Base-by-base conservation (phyloP, 2,113 vertebrate species). In the Xiphophorus couchianus region DNA sequence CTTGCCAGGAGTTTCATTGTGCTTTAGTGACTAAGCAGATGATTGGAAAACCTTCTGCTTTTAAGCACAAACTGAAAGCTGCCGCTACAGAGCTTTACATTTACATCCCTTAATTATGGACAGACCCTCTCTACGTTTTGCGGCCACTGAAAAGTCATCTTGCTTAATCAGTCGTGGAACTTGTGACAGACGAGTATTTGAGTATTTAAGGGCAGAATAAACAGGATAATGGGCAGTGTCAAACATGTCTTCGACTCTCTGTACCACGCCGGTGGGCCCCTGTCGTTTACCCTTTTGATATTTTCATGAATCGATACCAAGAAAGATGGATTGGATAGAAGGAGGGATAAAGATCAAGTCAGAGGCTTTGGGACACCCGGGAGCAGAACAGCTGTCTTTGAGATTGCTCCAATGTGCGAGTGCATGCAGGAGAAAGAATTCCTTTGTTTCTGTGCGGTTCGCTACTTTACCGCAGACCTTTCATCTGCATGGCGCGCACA, bases 321-420 rank as follows among this genome's bases (percentile, higher is more conserved):
- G 73, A 66, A 25, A 10, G 11, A 44, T 62, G 58, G 69, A 88
- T 39, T 62, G 66, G 65, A 76, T n/a, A 29, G 64, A 51, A 65
- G 44, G 29, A 62, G 51, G 73, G 64, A 63, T 42, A 33, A 44
- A 69, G 68, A 82, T 77, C 81, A 76, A 81, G 71, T 77, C 74
- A 51, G 79, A 83, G 73, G 65, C 60, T 74, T 82, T 76, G 82
- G 89, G 82, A 87, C 80, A 86, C 75, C 87, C 87, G 62, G 73
- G 70, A 90, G 88, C 80, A 76, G 76, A 85, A 84, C 85, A 91
- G 88, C 86, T 89, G 91, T 88, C 76, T 85, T 74, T 73, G 68
- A 89, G 91, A 94, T 92, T 83, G 80, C 86, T 91, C 84, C 91
- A 91, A 83, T 85, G 84, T 90, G 89, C 74, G 82, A 88, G 89